Evolutionary conservation across 1,140 invertebrate species (phyloP), one percentile per base, ranked within the genome.

Genomic region (Choristoneura fumiferana): DNA sequence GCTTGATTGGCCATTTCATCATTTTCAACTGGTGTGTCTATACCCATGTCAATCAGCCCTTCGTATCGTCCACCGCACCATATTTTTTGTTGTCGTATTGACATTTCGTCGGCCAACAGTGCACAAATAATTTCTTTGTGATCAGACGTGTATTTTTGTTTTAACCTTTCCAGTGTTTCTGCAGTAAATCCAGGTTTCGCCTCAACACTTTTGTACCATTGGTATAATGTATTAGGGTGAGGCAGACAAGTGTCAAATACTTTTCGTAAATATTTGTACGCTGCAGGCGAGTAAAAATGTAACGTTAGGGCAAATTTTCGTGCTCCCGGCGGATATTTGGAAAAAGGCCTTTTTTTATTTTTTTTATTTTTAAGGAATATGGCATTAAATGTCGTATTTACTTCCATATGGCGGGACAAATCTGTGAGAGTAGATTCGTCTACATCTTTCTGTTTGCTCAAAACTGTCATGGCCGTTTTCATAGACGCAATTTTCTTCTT

Each of bases 191-290:
- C 59, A 17, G 59, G 59, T 8, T 62, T 43, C 4, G 52, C 63
- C 35, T 60, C 13, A 37, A 60, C 15, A 29, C 15, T 64, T 9
- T 0, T 0, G 17, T 65, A 65, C 58, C 63, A 65, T 15, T 22
- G 18, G 10, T 22, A 37, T 0, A 65, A 0, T 14, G 55, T 58
- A 38, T 45, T 54, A 0, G 63, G 18, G 54, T 65, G 58, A 15
- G 57, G 62, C 4, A 60, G 36, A 29, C 12, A 12, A 12, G 55
- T 56, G 18, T 53, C 33, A n/a, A 34, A 57, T 1, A 3, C 1
- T 40, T 55, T 8, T 22, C 63, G 53, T 1, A 65, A 38, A 38
- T 60, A 65, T 60, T 65, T 65, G 15, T 65, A 65, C 1, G 55
- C 58, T 9, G 58, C 63, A 14, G 63, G 58, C 4, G 54, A 65